phyloP scores from a whole-genome alignment of 2,888 invertebrate genomes.

The Eupithecia dodoneata region DNA sequence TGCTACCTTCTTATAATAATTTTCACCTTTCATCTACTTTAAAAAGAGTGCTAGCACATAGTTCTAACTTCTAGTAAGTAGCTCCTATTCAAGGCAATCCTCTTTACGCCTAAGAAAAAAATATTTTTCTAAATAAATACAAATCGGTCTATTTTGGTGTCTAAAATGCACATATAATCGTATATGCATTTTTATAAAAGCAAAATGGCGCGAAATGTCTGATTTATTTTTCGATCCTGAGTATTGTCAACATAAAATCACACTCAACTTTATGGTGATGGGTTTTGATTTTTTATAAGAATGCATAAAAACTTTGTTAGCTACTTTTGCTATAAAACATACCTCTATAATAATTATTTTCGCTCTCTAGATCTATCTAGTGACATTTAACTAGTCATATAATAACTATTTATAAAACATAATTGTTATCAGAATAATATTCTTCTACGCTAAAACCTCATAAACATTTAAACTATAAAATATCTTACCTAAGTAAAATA shows the following conservation, averaged over 20 bases:
- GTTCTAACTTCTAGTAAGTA: slow-evolving; percentile 42
- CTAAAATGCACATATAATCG: slow-evolving; percentile 48
- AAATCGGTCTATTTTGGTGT: slow-evolving; percentile 58
- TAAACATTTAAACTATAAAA: slow-evolving; percentile 74
- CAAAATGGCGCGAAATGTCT: slow-evolving; percentile 52
- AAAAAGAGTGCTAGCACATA: slow-evolving; percentile 55
- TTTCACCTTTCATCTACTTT: slow-evolving; percentile 51
- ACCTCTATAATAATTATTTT: slow-evolving; percentile 67
- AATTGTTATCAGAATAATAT: slow-evolving; percentile 78
- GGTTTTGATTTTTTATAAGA: slow-evolving; percentile 58
- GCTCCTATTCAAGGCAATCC: slow-evolving; percentile 61
- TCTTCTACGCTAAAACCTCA: slow-evolving; percentile 81
- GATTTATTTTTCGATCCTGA: slow-evolving; percentile 60
- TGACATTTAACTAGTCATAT: slow-evolving; percentile 68
- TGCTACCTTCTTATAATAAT: slow-evolving; percentile 36
- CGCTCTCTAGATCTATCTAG: slow-evolving; percentile 73
- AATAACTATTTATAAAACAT: slow-evolving; percentile 70
- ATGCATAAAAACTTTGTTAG: slow-evolving; percentile 61
- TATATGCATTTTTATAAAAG: slow-evolving; percentile 65
- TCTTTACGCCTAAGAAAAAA: slow-evolving; percentile 67
- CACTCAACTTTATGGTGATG: slow-evolving; percentile 52
- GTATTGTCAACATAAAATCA: slow-evolving; percentile 56
- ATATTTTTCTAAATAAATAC: slow-evolving; percentile 74
- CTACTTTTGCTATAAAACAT: slow-evolving; percentile 68
- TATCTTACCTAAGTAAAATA: slow-evolving; percentile 67